A percentile compares a stretch with the other conserved stretches of the same genome.
Evolutionary conservation across 2,113 vertebrate genomes (phyloP).

Genomic region (Paedocypris sp.): DNA sequence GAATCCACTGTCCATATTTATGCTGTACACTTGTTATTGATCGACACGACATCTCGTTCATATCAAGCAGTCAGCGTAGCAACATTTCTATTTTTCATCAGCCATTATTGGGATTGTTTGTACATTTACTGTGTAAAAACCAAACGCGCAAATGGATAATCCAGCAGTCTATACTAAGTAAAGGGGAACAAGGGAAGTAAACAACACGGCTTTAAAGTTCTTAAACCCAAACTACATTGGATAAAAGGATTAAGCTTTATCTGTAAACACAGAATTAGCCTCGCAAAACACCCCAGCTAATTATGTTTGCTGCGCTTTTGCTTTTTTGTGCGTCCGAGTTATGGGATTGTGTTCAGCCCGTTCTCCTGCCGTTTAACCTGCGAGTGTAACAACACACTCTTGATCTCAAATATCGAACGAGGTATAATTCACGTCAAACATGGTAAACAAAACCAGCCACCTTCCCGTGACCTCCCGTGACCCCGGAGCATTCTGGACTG

Average conservation of each 20-base stretch:
- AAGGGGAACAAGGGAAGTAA: background rate
- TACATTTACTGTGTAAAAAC: too few species aligned
- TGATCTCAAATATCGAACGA: background rate
- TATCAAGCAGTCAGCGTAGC: too few species aligned
- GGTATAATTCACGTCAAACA: background rate
- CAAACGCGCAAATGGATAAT: too few species aligned
- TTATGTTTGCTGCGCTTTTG: background rate
- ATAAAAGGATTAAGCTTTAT: background rate
- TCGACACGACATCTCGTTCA: too few species aligned
- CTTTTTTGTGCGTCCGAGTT: background rate
- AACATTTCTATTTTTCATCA: too few species aligned
- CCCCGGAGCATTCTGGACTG: background rate
- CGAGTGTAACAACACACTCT: background rate
- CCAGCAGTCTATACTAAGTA: too few species aligned
- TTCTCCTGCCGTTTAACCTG: background rate
- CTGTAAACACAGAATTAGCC: background rate
- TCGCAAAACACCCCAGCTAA: background rate
- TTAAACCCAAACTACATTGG: background rate
- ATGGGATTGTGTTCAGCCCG: background rate
- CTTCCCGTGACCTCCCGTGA: background rate
- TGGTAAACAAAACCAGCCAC: too few species aligned
- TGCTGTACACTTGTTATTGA: too few species aligned
- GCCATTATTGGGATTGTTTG: too few species aligned
- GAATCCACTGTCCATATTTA: too few species aligned
- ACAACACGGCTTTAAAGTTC: background rate